A percentile compares a stretch with the other conserved stretches of the same genome.
phyloP scores from a whole-genome alignment of 92 coral and sea anemone genomes.

The Heteractis magnifica region DNA sequence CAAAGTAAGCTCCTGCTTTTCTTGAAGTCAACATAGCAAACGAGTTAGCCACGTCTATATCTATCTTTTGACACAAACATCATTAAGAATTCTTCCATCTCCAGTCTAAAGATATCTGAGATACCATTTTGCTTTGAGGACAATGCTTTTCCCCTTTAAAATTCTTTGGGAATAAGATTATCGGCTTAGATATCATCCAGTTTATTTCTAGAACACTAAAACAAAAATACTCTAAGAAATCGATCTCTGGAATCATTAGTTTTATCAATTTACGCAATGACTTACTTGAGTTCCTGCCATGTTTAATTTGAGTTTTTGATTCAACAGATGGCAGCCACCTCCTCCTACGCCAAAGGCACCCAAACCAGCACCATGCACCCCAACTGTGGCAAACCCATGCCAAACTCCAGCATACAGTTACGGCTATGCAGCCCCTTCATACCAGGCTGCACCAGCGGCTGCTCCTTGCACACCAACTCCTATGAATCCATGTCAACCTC shows the following conservation, averaged over 20 bases:
- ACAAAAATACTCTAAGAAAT: too few relatives aligned
- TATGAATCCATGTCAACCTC: constrained; percentile 44
- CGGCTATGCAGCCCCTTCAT: constrained; percentile 22
- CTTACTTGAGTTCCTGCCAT: constrained; percentile 30
- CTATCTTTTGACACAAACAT: too few relatives aligned
- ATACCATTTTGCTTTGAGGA: too few relatives aligned
- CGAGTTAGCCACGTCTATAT: too few relatives aligned
- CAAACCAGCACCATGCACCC: constrained; percentile 52
- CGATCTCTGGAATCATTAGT: too few relatives aligned
- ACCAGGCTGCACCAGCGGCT: constrained; percentile 34
- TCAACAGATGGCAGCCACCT: constrained; percentile 41
- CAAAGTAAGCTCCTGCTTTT: constrained; percentile 23
- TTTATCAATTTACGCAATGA: not conserved
- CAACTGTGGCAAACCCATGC: constrained; percentile 42
- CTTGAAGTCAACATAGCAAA: too few relatives aligned
- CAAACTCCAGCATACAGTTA: constrained; percentile 22
- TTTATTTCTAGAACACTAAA: too few relatives aligned
- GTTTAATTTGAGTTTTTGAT: not conserved
- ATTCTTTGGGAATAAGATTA: too few relatives aligned
- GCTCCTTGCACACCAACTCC: constrained; percentile 41
- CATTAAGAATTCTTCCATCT: too few relatives aligned
- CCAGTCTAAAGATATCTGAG: too few relatives aligned
- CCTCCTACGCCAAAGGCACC: constrained; percentile 45
- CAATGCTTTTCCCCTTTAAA: too few relatives aligned
- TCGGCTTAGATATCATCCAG: too few relatives aligned